Conservation (phyloP, 2,888 invertebrate genomes). For the Drosophila ustulata region DNA sequence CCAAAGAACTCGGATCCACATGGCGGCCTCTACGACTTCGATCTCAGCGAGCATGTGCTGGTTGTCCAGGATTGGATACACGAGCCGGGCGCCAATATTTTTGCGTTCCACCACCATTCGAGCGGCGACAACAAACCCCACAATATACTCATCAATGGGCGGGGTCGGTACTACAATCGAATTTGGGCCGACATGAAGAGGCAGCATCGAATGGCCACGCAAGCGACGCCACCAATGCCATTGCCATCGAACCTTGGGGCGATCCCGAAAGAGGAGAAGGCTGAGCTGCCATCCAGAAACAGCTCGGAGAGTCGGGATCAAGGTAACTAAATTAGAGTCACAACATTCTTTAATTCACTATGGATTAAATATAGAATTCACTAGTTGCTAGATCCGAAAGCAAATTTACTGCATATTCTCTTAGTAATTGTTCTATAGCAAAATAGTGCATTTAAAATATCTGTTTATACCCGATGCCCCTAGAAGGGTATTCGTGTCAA, state of each 20-base stretch:
- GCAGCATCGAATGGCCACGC: conserved; percentile 31
- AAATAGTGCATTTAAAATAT: too few relatives aligned
- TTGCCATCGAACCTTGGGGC: not conserved
- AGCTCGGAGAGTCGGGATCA: not conserved
- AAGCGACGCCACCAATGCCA: conserved; percentile 2
- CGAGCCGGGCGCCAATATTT: conserved; percentile 89
- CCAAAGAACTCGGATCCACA: conserved; percentile 89
- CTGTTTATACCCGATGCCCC: too few relatives aligned
- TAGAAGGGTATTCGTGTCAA: too few relatives aligned
- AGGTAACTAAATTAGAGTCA: conserved; percentile 12
- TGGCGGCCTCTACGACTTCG: conserved; percentile 90
- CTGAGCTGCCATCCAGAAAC: not conserved
- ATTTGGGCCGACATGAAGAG: conserved; percentile 74
- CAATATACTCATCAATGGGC: conserved; percentile 93
- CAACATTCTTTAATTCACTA: too few relatives aligned
- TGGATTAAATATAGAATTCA: too few relatives aligned
- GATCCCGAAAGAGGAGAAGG: not conserved
- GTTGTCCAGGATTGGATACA: conserved; percentile 94
- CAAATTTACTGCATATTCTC: too few relatives aligned
- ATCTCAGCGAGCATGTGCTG: conserved; percentile 90
- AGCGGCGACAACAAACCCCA: conserved; percentile 93
- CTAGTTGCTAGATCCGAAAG: too few relatives aligned
- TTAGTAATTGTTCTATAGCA: too few relatives aligned
- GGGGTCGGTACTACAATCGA: conserved; percentile 86
- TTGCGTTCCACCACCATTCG: conserved; percentile 94